Conservation (phyloP, 2,888 invertebrate species). For the Tolmerus cingulatus region DNA sequence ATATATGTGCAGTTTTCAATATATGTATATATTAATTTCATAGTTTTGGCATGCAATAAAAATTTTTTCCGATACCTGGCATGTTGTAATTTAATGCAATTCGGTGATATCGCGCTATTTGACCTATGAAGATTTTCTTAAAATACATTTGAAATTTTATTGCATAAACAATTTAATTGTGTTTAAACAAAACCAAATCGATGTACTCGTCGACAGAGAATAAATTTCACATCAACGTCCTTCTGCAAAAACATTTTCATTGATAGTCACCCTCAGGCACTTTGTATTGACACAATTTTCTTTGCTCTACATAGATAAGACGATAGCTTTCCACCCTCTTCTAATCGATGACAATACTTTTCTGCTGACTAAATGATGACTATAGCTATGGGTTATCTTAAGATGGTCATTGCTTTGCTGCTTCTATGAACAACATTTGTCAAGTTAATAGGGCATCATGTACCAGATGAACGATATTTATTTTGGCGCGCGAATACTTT, state of each 20-base stretch:
- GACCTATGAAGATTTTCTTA: too few relatives aligned
- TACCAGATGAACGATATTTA: neutral
- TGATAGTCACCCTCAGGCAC: neutral
- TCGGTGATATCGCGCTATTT: too few relatives aligned
- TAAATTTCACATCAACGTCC: neutral
- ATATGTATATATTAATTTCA: too few relatives aligned
- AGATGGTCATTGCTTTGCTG: neutral
- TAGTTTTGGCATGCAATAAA: too few relatives aligned
- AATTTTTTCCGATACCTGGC: too few relatives aligned
- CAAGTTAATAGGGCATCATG: neutral
- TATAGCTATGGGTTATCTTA: neutral
- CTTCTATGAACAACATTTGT: neutral
- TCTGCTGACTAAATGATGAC: neutral
- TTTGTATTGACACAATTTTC: neutral
- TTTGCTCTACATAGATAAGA: neutral
- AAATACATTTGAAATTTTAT: neutral
- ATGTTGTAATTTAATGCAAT: too few relatives aligned
- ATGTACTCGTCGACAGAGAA: neutral
- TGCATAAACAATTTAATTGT: neutral
- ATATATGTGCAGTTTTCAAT: too few relatives aligned
- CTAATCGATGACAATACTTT: neutral
- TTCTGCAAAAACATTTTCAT: neutral
- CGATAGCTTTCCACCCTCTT: neutral
- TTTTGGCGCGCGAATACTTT: neutral
- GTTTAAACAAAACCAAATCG: neutral